Base-by-base conservation (phyloP, 2,113 vertebrate species). In the Pavo muticus region DNA sequence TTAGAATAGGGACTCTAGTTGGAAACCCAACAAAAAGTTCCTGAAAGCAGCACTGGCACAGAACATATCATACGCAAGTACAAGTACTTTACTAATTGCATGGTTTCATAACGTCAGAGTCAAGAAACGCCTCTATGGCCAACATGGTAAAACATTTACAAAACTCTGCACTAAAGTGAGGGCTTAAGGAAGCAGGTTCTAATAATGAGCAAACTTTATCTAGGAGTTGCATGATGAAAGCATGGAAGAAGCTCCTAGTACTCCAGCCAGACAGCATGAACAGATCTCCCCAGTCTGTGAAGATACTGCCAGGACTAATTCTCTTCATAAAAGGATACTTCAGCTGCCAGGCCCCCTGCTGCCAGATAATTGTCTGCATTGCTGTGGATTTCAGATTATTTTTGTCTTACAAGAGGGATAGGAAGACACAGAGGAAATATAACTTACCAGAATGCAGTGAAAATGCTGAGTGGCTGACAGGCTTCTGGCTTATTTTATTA, bases 391-490 rank as follows among this genome's bases (percentile, higher is more conserved):
- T 87, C 69, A 72, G 60, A 64, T 83, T 59, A 47, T 90, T 92
- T 97, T 91, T 80, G 9, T 77, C 7, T 71, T 75, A 78, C 75
- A 77, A 68, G 60, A 50, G 9, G 47, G 32, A 61, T 14, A 52
- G 24, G 7, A 88, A 91, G 83, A 81, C 82, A 76, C 82, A 78
- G 85, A 91, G 61, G 57, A 84, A 88, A 74, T 69, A 6, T 56
- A 88, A 71, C 45, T 44, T 82, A 61, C 57, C 18, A 84, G 52
- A 91, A 90, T 19, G 67, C 47, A 87, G 67, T 79, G 32, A 88
- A 94, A 86, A 88, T 56, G 44, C 61, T 72, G 64, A 84, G 45
- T 29, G 35, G 75, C 90, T 97, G 90, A 94, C 85, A 90, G 57
- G 19, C 20, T 77, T 30, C 75, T 86, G 73, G 79, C 75, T 95